Base-by-base conservation (phyloP, 2,888 invertebrate species). In the Scaptomyza parva region DNA sequence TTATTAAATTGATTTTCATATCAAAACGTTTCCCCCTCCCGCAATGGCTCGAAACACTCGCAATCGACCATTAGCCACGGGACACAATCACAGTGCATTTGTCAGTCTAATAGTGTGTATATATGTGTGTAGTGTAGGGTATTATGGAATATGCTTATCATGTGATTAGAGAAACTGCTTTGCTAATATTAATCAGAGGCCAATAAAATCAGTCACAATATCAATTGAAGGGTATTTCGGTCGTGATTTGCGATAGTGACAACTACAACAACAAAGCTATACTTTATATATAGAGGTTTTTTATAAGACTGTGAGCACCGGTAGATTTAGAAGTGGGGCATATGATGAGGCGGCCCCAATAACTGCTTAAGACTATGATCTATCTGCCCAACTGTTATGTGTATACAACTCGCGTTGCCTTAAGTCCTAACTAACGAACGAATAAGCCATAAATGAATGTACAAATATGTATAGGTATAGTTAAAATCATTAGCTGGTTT, bases 1-100 rank as follows among this genome's bases (percentile, higher is more conserved):
- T 84, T 80, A 86, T 84, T 84, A 71, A 84, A 84, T 84, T 84
- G 86, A 84, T 83, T 84, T 86, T 83, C 81, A 60, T 82, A 82
- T 85, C 85, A 17, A 37, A 37, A 6, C 37, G 66, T 62, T 53
- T 45, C 54, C 11, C 11, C 14, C 45, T 65, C 60, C 65, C 55
- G 60, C 60, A 71, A 58, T 58, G 55, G 45, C 62, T 55, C 6
- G 55, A 61, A 52, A 61, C 33, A 51, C 30, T 62, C 54, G 61
- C 11, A 8, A 35, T 14, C 50, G 41, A 28, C 26, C 52, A 66
- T 58, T 30, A 47, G 51, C 41, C 37, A 63, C 43, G 53, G 37
- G 54, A 72, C 67, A 45, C 37, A 52, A 41, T 17, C 43, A n/a
- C 30, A 17, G 30, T 41, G 35, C 48, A 48, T 33, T 35, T 48